These are phyloP conservation scores for Clarias fuscus DNA, from an alignment of 2,797 vertebrate species.

Conservation along the genomic window DNA sequence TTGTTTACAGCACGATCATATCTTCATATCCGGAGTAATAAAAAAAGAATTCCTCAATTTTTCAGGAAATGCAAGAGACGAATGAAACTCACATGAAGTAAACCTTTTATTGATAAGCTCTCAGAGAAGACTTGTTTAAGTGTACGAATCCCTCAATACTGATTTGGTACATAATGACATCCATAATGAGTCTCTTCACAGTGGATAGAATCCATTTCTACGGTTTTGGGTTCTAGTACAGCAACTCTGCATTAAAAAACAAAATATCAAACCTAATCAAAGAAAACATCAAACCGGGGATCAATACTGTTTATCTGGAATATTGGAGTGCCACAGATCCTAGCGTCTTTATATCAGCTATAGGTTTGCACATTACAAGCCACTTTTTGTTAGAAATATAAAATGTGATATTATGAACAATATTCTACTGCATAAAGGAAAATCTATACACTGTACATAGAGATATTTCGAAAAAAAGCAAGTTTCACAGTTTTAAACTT, in stretches of 20 bases:
- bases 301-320: conserved; percentile 79
- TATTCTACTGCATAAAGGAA: conserved; percentile 88
- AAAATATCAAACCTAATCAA: conserved; percentile 62
- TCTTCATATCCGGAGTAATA: no score
- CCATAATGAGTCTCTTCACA: conserved; percentile 84
- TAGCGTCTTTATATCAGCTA: conserved; percentile 84
- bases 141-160: conserved; percentile 82
- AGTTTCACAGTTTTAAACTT: conserved; percentile 99
- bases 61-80: conserved; percentile 61
- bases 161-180: conserved; percentile 87
- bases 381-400: conserved; percentile 88
- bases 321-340: conserved; percentile 82
- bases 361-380: conserved; percentile 86
- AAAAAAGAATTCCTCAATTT: background rate
- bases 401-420: conserved; percentile 87
- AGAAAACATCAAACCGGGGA: conserved; percentile 73
- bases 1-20: background rate
- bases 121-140: conserved; percentile 82
- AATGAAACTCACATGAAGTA: conserved; percentile 71
- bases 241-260: conserved; percentile 71
- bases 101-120: conserved; percentile 84
- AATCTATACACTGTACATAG: conserved; percentile 87
- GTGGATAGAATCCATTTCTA: conserved; percentile 81
- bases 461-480: conserved; percentile 86
- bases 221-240: conserved; percentile 80